phyloP scores from a whole-genome alignment of 2,797 vertebrate species.

The Capromys pilorides region DNA sequence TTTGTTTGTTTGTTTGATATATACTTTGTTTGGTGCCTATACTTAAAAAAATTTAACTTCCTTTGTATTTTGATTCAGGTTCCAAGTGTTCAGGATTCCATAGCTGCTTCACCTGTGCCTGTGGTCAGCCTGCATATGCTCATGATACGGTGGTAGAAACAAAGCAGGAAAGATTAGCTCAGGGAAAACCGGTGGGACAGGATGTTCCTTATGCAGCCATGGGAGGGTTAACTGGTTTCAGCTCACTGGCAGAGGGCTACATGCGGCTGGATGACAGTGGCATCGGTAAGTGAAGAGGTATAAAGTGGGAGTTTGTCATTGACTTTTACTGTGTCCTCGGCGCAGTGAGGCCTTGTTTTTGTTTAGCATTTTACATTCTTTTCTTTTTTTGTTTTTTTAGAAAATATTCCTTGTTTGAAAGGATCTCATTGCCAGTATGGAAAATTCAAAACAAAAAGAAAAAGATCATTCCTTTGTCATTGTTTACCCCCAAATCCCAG shows the following conservation, averaged over 20 bases:
- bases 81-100: conserved; percentile 90
- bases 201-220: conserved; percentile 93
- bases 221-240: conserved; percentile 95
- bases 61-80: conserved; percentile 84
- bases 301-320: background rate
- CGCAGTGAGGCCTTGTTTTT: background rate
- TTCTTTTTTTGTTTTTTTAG: background rate
- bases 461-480: background rate
- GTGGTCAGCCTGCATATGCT: conserved; percentile 89
- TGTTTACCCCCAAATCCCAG: background rate
- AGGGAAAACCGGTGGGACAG: conserved; percentile 89
- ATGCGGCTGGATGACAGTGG: conserved; percentile 88
- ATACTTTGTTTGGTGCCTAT: background rate
- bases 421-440: conserved; percentile 30
- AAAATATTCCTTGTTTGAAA: conserved; percentile 17
- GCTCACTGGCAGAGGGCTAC: conserved; percentile 92
- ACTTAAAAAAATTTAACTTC: background rate
- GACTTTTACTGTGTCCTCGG: background rate
- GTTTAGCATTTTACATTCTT: conserved; percentile 29
- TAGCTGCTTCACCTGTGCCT: conserved; percentile 91
- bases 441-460: conserved; percentile 21
- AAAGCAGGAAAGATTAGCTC: conserved; percentile 88
- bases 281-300: conserved; percentile 83
- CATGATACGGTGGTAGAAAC: conserved; percentile 94
- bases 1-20: background rate